Evolutionary conservation across 92 coral and sea anemone species (phyloP).

Genomic region (Blastomussa wellsi): DNA sequence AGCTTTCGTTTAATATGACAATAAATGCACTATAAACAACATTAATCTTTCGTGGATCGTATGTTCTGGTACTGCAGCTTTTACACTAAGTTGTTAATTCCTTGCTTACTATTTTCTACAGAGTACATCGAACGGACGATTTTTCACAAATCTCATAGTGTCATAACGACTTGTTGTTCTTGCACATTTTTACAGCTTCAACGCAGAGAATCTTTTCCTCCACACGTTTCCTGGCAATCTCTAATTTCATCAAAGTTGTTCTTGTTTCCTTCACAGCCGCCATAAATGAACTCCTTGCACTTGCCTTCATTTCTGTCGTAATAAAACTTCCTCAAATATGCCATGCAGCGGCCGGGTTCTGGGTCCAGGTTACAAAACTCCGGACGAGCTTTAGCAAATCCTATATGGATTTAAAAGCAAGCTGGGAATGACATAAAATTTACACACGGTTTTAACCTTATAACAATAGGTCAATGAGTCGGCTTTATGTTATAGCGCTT

Average conservation of each 20-base stretch:
- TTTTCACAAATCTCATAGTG: background rate
- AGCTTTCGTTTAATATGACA: no score
- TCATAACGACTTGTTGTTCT: background rate
- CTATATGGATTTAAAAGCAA: constrained; percentile 14
- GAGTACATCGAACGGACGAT: no score
- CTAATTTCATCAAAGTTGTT: constrained; percentile 59
- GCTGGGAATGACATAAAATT: background rate
- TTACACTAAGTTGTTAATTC: no score
- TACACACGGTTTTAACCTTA: background rate
- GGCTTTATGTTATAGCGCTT: no score
- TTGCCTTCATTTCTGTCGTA: constrained; percentile 43
- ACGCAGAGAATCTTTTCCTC: constrained; percentile 4
- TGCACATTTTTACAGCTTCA: background rate
- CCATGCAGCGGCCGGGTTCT: constrained; percentile 69
- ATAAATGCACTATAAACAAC: no score
- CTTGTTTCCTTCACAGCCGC: constrained; percentile 72
- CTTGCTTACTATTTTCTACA: no score
- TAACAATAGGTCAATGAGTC: background rate
- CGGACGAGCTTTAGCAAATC: constrained; percentile 32
- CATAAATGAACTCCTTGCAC: constrained; percentile 66
- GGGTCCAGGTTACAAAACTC: constrained; percentile 54
- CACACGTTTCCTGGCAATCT: constrained; percentile 57
- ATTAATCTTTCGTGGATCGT: no score
- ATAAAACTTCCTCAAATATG: constrained; percentile 62
- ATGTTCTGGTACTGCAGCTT: no score